Base-by-base conservation (phyloP, 2,888 invertebrate genomes). In the Nemoura dubitans region DNA sequence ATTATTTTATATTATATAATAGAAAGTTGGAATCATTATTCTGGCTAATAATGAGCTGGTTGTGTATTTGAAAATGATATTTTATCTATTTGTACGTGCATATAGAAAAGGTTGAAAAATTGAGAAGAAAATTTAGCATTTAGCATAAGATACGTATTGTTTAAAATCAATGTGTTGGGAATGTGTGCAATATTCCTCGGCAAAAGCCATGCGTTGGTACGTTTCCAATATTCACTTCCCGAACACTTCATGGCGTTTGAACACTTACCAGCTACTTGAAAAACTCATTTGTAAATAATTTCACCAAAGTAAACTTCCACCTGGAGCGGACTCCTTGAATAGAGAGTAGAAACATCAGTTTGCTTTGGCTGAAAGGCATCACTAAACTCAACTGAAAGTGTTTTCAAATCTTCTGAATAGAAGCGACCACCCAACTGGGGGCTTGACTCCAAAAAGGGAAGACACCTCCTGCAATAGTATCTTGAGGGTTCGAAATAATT, bases 401-500 rank as follows among this genome's bases (percentile, higher is more conserved):
- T 84, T 84, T 84, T 76, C 84, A 76, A 84, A 76, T n/a, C 80
- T 6, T 36, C 21, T 84, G 84, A 27, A 84, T 81, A 76, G 84
- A 76, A 59, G 29, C 81, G 84, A 59, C 84, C 84, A 84, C 84
- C 84, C 84, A 84, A 84, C 26, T 21, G 76, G 76, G 76, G 84
- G 83, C 43, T 76, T 84, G 84, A 84, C 84, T 84, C 76, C 16
- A 10, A 76, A 59, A 84, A 84, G 21, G 84, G 84, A 81, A 81
- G 59, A 59, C 84, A 76, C 84, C 76, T 76, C 59, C 14, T 30
- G 27, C 10, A 42, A 36, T 36, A 36, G 36, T 36, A 36, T 42
- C 27, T 5, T 28, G 29, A 14, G n/a, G 59, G 21, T 28, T 28
- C 43, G 3, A 76, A 84, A 84, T 76, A 27, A 81, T 81, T 81